A percentile compares a stretch with the other conserved stretches of the same genome.
Conservation (phyloP, 2,113 vertebrate species). For the Vireo altiloquus region DNA sequence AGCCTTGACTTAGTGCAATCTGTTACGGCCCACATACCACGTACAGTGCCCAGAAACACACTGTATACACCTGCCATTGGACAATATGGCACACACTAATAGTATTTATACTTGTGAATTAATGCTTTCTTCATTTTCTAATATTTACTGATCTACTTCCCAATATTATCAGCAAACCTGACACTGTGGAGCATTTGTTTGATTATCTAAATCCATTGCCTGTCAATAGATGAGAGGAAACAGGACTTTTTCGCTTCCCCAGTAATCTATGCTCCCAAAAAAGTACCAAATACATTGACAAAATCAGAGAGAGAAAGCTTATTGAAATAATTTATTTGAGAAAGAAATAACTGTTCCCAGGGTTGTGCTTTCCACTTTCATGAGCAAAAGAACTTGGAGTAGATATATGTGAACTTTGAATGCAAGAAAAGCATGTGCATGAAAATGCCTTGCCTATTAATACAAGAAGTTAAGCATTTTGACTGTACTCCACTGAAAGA, state of each 20-base stretch:
- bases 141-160: not conserved
- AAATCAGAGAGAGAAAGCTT: not conserved
- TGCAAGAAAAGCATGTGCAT: not conserved
- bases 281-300: not conserved
- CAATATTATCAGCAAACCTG: not conserved
- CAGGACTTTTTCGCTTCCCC: not conserved
- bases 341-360: not conserved
- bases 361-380: not conserved
- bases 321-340: not conserved
- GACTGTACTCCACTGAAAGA: not conserved
- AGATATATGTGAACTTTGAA: not conserved
- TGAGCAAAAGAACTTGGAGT: not conserved
- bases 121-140: not conserved
- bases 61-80: not conserved
- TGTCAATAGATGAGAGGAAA: not conserved
- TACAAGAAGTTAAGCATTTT: not conserved
- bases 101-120: not conserved
- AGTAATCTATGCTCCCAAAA: not conserved
- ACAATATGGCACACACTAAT: not conserved
- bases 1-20: slow-evolving; percentile 20
- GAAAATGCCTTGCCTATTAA: not conserved
- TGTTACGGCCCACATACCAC: not conserved
- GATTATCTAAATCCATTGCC: not conserved
- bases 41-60: not conserved
- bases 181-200: not conserved